A percentile compares a stretch with the other conserved stretches of the same genome.
Evolutionary conservation across 2,113 vertebrate species (phyloP).

Genomic region (Formicarius rufipectus): DNA sequence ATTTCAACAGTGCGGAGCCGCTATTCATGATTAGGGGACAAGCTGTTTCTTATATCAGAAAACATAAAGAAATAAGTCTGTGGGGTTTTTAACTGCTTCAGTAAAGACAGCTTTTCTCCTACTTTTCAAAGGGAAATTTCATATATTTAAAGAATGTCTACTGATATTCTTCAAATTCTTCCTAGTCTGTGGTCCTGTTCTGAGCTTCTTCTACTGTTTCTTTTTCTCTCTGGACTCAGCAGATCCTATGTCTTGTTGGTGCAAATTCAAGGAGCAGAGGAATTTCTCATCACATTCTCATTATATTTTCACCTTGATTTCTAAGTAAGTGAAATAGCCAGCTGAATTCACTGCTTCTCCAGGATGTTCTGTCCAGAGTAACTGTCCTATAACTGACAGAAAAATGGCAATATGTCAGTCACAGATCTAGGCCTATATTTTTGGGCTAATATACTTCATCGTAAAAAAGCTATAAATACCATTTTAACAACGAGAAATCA

Average conservation of each 20-base stretch:
- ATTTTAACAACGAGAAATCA: not conserved
- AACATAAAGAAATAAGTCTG: not conserved
- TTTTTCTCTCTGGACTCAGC: not conserved
- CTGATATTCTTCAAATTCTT: not conserved
- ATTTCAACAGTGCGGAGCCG: not conserved
- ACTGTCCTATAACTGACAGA: not conserved
- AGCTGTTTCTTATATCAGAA: not conserved
- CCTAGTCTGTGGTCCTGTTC: not conserved
- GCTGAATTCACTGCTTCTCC: not conserved
- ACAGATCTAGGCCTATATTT: not conserved
- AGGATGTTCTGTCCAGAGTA: not conserved
- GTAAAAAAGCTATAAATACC: not conserved
- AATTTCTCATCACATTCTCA: not conserved
- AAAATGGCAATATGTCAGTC: not conserved
- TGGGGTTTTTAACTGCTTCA: not conserved
- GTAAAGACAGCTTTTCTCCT: not conserved
- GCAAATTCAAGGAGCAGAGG: not conserved
- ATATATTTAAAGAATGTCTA: not conserved
- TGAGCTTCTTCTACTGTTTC: not conserved
- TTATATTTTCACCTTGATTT: not conserved
- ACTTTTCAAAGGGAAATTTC: not conserved
- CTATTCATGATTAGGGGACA: not conserved
- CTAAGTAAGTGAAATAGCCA: not conserved
- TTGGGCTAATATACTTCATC: not conserved
- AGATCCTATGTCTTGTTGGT: not conserved